A percentile compares a stretch with the other conserved stretches of the same genome.
These are phyloP conservation scores for Oscheius sp. DNA, from an alignment of 2,888 invertebrate genomes.

Conservation along the genomic window DNA sequence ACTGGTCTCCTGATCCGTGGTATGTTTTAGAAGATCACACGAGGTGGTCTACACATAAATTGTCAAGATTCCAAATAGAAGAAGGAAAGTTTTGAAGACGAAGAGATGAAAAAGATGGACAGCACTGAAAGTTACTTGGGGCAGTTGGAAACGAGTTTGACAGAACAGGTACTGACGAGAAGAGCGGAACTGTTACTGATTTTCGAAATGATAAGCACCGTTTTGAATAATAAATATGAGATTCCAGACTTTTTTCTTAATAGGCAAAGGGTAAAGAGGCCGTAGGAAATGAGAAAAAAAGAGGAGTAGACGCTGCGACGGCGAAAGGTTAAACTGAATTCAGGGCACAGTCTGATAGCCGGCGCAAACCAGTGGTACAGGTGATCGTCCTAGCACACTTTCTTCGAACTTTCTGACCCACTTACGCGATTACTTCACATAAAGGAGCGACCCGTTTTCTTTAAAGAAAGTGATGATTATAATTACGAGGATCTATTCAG, in stretches of 20 bases:
- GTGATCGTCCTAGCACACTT: slow-evolving; percentile 15
- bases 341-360: slow-evolving; percentile 16
- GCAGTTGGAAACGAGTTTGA: slow-evolving; percentile 20
- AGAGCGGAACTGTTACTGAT: slow-evolving; percentile 27
- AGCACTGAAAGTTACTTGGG: slow-evolving; percentile 9
- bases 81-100: not conserved
- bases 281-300: not conserved
- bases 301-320: not conserved
- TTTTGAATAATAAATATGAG: too few species aligned
- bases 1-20: not conserved
- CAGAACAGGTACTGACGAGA: slow-evolving; percentile 16
- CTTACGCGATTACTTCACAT: not conserved
- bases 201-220: too few species aligned
- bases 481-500: not conserved
- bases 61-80: not conserved
- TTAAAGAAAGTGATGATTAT: not conserved
- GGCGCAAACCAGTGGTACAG: slow-evolving; percentile 9
- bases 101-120: slow-evolving; percentile 9
- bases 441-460: not conserved
- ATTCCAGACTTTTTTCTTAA: too few species aligned
- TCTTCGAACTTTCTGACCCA: slow-evolving; percentile 32
- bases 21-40: not conserved
- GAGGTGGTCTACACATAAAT: slow-evolving; percentile 1
- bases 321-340: slow-evolving; percentile 28
- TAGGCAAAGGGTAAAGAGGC: too few species aligned